Percentiles rank a stretch among this genome's conserved stretches.
These are phyloP conservation scores for Anodontia alba DNA, from an alignment of 2,888 invertebrate species.

Conservation along the genomic window DNA sequence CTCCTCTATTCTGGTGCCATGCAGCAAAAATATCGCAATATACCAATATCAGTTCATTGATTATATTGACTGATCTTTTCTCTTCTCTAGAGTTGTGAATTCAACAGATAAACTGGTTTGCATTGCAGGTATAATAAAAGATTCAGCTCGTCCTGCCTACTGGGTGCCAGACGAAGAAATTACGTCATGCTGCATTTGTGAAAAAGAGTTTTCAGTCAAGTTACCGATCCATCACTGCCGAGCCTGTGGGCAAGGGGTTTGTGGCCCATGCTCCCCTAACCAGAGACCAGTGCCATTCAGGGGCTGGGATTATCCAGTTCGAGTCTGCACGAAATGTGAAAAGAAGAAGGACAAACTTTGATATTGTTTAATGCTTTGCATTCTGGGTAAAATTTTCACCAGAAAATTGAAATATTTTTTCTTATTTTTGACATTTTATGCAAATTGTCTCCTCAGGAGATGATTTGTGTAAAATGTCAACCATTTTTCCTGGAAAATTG, in stretches of 20 bases:
- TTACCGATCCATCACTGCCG: conserved; percentile 89
- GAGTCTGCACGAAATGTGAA: conserved; percentile 85
- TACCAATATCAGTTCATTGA: no score
- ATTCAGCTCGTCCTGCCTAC: conserved; percentile 91
- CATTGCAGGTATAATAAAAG: conserved; percentile 87
- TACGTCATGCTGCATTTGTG: conserved; percentile 89
- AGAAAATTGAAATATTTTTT: no score
- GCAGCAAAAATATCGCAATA: no score
- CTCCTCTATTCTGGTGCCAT: no score
- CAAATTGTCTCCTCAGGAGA: no score
- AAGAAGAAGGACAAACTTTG: conserved; percentile 70
- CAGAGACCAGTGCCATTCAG: conserved; percentile 84
- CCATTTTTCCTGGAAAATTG: no score
- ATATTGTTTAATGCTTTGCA: not conserved
- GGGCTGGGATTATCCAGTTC: conserved; percentile 86
- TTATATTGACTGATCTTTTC: no score
- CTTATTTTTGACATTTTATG: no score
- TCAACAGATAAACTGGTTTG: no score
- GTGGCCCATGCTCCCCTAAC: conserved; percentile 86
- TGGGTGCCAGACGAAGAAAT: conserved; percentile 92
- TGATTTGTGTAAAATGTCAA: no score
- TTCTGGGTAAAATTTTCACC: no score
- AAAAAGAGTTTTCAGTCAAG: conserved; percentile 86
- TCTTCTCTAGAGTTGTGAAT: no score
- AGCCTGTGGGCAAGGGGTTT: conserved; percentile 90